Conservation (phyloP, 2,113 vertebrate species). For the Limnothrissa miodon region DNA sequence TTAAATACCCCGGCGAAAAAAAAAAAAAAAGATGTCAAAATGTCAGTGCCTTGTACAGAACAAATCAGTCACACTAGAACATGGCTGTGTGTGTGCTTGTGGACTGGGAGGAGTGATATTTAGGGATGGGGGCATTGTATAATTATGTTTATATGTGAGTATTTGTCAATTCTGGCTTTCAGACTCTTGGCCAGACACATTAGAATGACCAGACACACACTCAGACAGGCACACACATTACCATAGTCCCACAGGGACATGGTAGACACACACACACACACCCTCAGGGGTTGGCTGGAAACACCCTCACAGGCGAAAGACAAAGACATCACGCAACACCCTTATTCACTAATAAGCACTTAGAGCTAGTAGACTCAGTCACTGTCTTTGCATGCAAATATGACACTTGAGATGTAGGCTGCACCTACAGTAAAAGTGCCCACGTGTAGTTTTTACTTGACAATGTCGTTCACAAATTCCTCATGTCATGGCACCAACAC, state of each 20-base stretch:
- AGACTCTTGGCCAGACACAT: not conserved
- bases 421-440: not conserved
- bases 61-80: not conserved
- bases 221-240: slow-evolving; percentile 11
- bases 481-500: not conserved
- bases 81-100: not conserved
- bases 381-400: not conserved
- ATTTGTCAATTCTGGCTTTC: not conserved
- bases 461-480: not conserved
- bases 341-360: slow-evolving; percentile 9
- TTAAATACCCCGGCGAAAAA: not conserved
- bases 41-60: not conserved
- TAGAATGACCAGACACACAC: not conserved
- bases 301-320: slow-evolving; percentile 7
- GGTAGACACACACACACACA: slow-evolving; percentile 1
- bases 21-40: no score
- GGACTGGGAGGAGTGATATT: not conserved
- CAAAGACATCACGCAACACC: not conserved
- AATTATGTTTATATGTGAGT: not conserved
- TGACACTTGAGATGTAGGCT: not conserved
- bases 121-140: not conserved
- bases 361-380: not conserved
- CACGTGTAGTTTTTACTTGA: not conserved
- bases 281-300: slow-evolving; percentile 4
- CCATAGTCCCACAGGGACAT: not conserved